These are phyloP conservation scores for Scarus forsteni DNA, from an alignment of 2,797 vertebrate species.

Conservation along the genomic window DNA sequence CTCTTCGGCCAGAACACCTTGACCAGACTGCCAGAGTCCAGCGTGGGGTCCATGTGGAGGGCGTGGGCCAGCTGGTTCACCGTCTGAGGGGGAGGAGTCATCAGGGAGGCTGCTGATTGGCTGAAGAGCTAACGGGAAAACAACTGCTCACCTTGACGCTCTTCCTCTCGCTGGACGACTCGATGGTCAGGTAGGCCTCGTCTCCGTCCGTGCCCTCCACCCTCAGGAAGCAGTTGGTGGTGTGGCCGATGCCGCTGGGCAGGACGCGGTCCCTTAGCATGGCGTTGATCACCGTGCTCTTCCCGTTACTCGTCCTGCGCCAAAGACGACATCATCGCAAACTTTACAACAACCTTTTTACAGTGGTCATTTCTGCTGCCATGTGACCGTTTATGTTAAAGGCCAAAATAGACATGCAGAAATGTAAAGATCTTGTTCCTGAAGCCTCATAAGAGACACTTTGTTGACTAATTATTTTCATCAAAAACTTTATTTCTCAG, in stretches of 20 bases:
- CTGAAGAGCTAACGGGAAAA: too few species aligned
- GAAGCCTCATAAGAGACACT: too few species aligned
- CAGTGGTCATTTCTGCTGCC: too few species aligned
- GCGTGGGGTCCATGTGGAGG: slow-evolving; percentile 93
- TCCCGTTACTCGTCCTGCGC: slow-evolving; percentile 93
- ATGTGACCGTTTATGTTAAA: too few species aligned
- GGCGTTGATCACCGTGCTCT: slow-evolving; percentile 95
- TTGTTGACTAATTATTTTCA: too few species aligned
- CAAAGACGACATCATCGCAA: neutral
- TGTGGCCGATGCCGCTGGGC: slow-evolving; percentile 95
- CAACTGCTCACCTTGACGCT: slow-evolving; percentile 87
- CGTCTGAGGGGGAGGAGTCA: slow-evolving; percentile 80
- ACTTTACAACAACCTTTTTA: neutral
- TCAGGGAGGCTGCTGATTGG: too few species aligned
- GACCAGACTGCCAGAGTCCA: slow-evolving; percentile 93
- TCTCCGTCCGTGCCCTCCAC: slow-evolving; percentile 94
- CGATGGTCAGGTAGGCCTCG: slow-evolving; percentile 92
- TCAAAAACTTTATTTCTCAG: too few species aligned
- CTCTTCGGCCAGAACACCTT: slow-evolving; percentile 95
- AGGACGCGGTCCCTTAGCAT: slow-evolving; percentile 94
- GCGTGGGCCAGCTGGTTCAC: slow-evolving; percentile 96
- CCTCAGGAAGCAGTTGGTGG: slow-evolving; percentile 95
- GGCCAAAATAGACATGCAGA: too few species aligned
- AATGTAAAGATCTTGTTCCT: too few species aligned
- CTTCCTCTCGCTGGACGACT: slow-evolving; percentile 90